A percentile compares a stretch with the other conserved stretches of the same genome.
Evolutionary conservation across 2,797 vertebrate species (phyloP).

Genomic region (Acipenser ruthenus): DNA sequence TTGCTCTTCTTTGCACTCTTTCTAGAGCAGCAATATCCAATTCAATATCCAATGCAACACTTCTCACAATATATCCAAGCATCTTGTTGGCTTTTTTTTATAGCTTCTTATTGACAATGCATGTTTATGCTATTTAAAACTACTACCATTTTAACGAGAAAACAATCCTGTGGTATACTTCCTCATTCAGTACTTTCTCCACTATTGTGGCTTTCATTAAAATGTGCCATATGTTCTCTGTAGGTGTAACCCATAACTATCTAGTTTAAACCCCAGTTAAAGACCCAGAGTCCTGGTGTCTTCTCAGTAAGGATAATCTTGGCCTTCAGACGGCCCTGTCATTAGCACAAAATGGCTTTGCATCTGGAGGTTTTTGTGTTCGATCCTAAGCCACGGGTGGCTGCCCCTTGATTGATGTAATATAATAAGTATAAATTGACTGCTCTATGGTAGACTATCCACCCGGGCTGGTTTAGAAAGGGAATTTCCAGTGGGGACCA

Average conservation of each 20-base stretch:
- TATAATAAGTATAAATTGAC: background rate
- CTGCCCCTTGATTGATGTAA: slow-evolving; percentile 43
- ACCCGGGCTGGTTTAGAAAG: slow-evolving; percentile 6
- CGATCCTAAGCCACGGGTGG: slow-evolving; percentile 49
- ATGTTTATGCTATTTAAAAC: too few species aligned
- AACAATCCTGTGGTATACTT: too few species aligned
- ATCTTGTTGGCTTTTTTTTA: too few species aligned
- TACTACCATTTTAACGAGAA: too few species aligned
- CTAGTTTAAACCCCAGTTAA: slow-evolving; percentile 9
- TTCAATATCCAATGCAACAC: too few species aligned
- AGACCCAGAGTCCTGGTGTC: slow-evolving; percentile 34
- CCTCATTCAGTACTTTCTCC: too few species aligned
- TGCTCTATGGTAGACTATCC: background rate
- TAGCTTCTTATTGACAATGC: too few species aligned
- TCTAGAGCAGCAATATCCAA: too few species aligned
- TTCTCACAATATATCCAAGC: too few species aligned
- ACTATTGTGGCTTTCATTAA: too few species aligned
- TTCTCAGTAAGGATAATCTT: slow-evolving; percentile 34
- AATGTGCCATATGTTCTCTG: too few species aligned
- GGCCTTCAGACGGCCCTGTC: slow-evolving; percentile 43
- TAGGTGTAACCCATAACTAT: background rate
- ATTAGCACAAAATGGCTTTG: slow-evolving; percentile 32
- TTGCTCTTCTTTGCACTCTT: too few species aligned
- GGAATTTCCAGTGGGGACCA: slow-evolving; percentile 26
- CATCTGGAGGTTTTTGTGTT: slow-evolving; percentile 27